phyloP scores from a whole-genome alignment of 1,140 invertebrate genomes.

The Drosophila novamexicana region DNA sequence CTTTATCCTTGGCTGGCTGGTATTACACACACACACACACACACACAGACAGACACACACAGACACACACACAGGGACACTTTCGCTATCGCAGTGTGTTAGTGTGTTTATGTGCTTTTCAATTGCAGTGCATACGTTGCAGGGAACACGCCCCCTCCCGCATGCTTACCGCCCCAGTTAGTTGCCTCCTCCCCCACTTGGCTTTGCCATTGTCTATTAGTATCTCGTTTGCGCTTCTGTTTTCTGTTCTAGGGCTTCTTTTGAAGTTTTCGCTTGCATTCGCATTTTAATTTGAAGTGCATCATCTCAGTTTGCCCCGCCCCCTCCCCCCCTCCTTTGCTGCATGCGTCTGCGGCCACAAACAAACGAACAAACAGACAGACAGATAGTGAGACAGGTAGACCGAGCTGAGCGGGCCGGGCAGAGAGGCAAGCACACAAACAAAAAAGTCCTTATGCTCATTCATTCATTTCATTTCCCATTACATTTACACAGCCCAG shows the following conservation, averaged over 20 bases:
- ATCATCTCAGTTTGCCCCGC: constrained; percentile 63
- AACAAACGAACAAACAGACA: constrained; percentile 50
- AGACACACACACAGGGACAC: constrained; percentile 50
- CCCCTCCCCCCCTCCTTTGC: background rate
- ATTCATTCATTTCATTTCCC: constrained; percentile 83
- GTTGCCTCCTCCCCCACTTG: constrained; percentile 1
- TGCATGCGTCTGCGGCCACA: constrained; percentile 66
- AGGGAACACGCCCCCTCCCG: background rate
- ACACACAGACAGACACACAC: constrained; percentile 26
- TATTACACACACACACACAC: constrained; percentile 29
- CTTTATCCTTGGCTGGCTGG: constrained; percentile 74
- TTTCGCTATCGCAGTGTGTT: constrained; percentile 79
- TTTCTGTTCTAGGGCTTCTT: constrained; percentile 82
- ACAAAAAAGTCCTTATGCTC: constrained; percentile 82
- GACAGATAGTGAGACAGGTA: constrained; percentile 19
- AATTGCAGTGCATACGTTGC: constrained; percentile 63
- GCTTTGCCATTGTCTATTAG: constrained; percentile 78
- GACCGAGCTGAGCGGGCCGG: background rate
- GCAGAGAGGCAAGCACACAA: constrained; percentile 42
- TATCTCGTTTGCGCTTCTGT: constrained; percentile 81
- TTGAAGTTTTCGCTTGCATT: constrained; percentile 82
- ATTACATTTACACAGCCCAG: constrained; percentile 63
- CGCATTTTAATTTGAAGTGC: constrained; percentile 83
- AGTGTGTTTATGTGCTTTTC: constrained; percentile 74
- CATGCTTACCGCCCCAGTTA: background rate